phyloP scores from a whole-genome alignment of 2,888 invertebrate species.

The Apodemia hepburni region DNA sequence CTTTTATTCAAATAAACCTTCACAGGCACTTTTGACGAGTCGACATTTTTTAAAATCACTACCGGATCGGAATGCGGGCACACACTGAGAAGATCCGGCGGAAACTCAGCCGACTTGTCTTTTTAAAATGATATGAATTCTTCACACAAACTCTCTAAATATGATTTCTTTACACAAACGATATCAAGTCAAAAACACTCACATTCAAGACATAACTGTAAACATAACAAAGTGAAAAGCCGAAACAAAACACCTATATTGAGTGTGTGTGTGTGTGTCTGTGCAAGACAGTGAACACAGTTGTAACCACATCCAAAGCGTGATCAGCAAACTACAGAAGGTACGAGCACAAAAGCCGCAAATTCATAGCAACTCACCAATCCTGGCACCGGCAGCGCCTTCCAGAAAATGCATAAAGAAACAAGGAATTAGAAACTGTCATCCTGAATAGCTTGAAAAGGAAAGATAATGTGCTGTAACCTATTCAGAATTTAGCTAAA shows the following conservation, averaged over 20 bases:
- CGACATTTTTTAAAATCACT: too few species aligned
- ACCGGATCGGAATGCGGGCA: too few species aligned
- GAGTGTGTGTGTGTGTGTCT: slow-evolving; percentile 35
- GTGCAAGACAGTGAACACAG: slow-evolving; percentile 27
- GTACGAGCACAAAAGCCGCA: slow-evolving; percentile 40
- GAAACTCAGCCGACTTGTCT: too few species aligned
- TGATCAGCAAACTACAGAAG: slow-evolving; percentile 40
- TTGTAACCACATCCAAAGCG: slow-evolving; percentile 55
- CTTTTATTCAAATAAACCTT: too few species aligned
- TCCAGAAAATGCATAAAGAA: slow-evolving; percentile 43
- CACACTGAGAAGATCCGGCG: too few species aligned
- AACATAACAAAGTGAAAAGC: neutral
- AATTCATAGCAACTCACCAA: slow-evolving; percentile 78
- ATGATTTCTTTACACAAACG: neutral
- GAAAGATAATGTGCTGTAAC: neutral
- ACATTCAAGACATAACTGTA: neutral
- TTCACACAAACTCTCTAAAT: neutral
- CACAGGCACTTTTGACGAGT: too few species aligned
- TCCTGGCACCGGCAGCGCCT: slow-evolving; percentile 84
- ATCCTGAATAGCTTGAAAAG: neutral
- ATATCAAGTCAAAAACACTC: neutral
- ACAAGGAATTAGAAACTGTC: slow-evolving; percentile 43
- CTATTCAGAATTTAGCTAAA: neutral
- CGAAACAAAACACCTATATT: slow-evolving; percentile 32
- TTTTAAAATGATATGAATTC: too few species aligned